Evolutionary conservation across 2,797 vertebrate species (phyloP).

Genomic region (Mormyrops boulengeri): DNA sequence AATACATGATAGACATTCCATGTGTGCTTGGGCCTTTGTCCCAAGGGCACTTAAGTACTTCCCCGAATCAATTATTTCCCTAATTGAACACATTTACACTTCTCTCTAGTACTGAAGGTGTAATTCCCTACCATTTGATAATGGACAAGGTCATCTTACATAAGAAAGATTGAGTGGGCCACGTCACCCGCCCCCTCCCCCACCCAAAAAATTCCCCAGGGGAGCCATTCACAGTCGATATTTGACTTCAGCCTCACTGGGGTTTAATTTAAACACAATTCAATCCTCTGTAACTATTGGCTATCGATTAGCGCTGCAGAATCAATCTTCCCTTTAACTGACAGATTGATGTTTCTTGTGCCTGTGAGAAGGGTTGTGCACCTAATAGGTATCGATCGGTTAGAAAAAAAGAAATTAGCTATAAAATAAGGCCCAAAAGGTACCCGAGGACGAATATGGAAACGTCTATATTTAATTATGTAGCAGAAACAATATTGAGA

Average conservation of each 20-base stretch:
- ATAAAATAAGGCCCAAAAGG: background rate
- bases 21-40: background rate
- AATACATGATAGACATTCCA: background rate
- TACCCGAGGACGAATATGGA: background rate
- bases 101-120: background rate
- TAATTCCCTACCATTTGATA: background rate
- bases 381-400: background rate
- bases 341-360: slow-evolving; percentile 8
- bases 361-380: background rate
- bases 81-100: slow-evolving; percentile 6
- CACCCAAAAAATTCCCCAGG: background rate
- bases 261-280: slow-evolving; percentile 17
- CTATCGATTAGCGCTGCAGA: background rate
- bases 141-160: background rate
- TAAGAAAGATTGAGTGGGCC: background rate
- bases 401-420: slow-evolving; percentile 7
- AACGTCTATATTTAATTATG: slow-evolving; percentile 2
- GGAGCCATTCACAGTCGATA: background rate
- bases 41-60: background rate
- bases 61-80: background rate
- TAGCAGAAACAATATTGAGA: background rate
- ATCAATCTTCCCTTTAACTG: slow-evolving; percentile 7
- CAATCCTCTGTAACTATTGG: slow-evolving; percentile 15
- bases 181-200: too few relatives aligned
- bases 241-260: slow-evolving; percentile 8